Conservation (phyloP, 2,797 vertebrate genomes). For the Heteromormyrus szaboi region DNA sequence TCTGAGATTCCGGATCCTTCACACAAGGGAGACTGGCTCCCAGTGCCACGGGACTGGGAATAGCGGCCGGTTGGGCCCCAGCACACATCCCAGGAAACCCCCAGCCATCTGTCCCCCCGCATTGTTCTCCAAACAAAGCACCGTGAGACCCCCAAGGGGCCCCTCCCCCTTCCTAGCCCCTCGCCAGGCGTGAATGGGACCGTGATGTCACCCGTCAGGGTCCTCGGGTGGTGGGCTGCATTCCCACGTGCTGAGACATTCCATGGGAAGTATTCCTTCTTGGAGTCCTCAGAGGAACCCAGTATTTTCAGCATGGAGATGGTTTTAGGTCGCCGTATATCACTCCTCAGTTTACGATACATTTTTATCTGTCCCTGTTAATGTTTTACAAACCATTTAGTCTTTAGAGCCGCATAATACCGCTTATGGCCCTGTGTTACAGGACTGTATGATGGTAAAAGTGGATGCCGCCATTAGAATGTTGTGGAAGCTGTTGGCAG, state of each 20-base stretch:
- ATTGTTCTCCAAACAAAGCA: conserved; percentile 35
- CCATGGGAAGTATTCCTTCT: neutral
- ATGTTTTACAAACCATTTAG: conserved; percentile 22
- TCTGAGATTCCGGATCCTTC: neutral
- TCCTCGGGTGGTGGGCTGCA: neutral
- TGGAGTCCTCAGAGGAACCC: neutral
- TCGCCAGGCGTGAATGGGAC: conserved; percentile 9
- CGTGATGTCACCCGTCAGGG: neutral
- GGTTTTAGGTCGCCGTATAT: neutral
- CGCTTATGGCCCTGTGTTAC: neutral
- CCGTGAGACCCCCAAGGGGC: conserved; percentile 8
- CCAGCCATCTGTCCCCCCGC: conserved; percentile 43
- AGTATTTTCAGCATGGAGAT: neutral
- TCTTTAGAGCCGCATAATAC: neutral
- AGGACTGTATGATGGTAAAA: neutral
- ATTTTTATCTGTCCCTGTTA: conserved; percentile 14
- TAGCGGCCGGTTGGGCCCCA: neutral
- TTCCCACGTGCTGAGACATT: neutral
- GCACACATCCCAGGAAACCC: conserved; percentile 16
- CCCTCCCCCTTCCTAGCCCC: neutral
- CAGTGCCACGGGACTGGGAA: neutral
- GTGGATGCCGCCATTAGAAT: neutral
- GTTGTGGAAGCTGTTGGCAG: neutral
- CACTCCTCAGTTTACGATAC: neutral
- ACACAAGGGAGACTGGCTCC: neutral